Evolutionary conservation across 2,888 invertebrate genomes (phyloP), one percentile per base, ranked within the genome.

Genomic region (Thereva nobilitata): DNA sequence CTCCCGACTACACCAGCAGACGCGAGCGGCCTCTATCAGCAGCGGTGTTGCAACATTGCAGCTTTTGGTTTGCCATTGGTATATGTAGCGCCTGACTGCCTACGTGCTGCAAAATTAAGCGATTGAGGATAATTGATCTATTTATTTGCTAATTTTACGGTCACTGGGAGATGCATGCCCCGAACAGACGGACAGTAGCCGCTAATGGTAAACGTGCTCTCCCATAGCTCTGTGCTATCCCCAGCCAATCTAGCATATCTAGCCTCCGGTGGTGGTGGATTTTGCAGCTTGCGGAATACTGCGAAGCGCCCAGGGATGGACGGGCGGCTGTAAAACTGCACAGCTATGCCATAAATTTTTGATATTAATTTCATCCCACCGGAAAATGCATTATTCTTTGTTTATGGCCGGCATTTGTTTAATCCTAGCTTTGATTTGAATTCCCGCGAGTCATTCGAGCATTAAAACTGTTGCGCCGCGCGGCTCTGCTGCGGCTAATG

Each of bases 131-230:
- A 71, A 71, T 71, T 72, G 72, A 71, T 71, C 71, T 71, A 72
- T 71, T 72, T 72, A 70, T 71, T 71, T 72, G 72, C 71, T 71
- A 72, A 72, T 72, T 72, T 71, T 70, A 70, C 66, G 68, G 68
- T 55, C 63, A 67, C 66, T 67, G 69, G 56, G 38, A 67, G 45
- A 40, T 65, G 65, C 38, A 65, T 52, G 55, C 66, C 61, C 64
- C 40, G 61, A 2, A 23, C 23, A 23, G 23, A 23, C 23, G 23
- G 23, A 23, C 23, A 23, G 57, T 66, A 64, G 12, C 52, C 52
- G 61, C 42, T 50, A 49, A 61, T 63, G 8, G 35, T 9, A 47
- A 35, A 42, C 42, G 42, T 40, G n/a, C 44, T 34, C 44, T 4
- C 38, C 10, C 23, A 59, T 38, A 23, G 23, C 23, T 2, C 23